Percentiles rank a stretch among this genome's conserved stretches.
phyloP scores from a whole-genome alignment of 35 echinoderm and acorn worm genomes.

The Heliocidaris erythrogramma region DNA sequence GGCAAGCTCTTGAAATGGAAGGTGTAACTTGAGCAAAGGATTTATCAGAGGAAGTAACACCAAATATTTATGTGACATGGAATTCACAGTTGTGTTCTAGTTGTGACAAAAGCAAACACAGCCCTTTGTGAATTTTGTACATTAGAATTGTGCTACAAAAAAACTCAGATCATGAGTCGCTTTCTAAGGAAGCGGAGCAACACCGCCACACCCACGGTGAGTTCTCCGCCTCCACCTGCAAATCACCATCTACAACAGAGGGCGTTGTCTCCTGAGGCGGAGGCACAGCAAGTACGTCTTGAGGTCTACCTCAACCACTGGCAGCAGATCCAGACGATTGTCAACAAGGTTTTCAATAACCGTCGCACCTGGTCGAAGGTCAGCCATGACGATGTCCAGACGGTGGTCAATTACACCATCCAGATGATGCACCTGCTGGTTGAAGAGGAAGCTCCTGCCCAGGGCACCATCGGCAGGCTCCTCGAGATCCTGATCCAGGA shows the following conservation, averaged over 20 bases:
- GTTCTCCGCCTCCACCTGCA: not conserved
- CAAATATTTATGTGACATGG: not conserved
- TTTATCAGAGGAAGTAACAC: not conserved
- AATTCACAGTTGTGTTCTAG: not conserved
- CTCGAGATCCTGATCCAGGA: conserved; percentile 70
- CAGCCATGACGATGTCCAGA: conserved; percentile 83
- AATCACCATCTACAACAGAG: not conserved
- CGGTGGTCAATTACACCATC: conserved; percentile 83
- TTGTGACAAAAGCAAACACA: not conserved
- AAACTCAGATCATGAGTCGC: not conserved
- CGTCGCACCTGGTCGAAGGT: conserved; percentile 36
- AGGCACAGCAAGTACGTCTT: not conserved
- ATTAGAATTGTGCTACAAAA: not conserved
- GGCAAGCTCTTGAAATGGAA: not conserved
- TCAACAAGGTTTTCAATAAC: conserved; percentile 31
- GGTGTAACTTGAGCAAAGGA: not conserved
- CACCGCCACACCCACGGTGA: conserved; percentile 18
- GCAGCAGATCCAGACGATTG: conserved; percentile 26
- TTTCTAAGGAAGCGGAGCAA: conserved; percentile 37
- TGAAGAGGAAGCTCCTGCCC: conserved; percentile 68
- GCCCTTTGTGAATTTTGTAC: not conserved
- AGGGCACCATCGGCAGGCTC: conserved; percentile 72
- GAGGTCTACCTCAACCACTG: conserved; percentile 42
- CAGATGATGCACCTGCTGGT: conserved; percentile 93
- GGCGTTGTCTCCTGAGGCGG: not conserved